Base-by-base conservation (phyloP, 2,113 vertebrate species). In the Dasyornis broadbenti region DNA sequence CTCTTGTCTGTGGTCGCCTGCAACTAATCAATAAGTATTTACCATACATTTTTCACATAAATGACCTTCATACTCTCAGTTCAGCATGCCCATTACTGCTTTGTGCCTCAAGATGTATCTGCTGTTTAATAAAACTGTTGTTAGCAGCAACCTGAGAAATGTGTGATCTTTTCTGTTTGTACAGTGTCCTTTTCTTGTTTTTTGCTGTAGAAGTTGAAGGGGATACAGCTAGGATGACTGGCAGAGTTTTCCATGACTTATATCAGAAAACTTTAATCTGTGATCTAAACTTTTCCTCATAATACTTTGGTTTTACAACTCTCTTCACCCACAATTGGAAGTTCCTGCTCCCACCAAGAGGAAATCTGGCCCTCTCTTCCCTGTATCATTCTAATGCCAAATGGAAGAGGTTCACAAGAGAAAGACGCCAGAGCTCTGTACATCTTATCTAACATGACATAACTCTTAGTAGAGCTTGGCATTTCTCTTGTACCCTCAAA, bases 1-100 rank as follows among this genome's bases (percentile, higher is more conserved):
- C 73, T 86, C 45, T 57, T 61, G 35, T 59, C 47, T 86, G 31
- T 78, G 64, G 60, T 60, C 1, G 1, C 53, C 79, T 86, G 79
- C 37, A 95, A 77, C 8, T 78, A 92, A 86, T 78, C 87, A 92
- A 59, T 93, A 92, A 94, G 56, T 64, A 68, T 90, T 89, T 90
- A 30, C 68, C 11, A 31, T 52, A 19, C 26, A 90, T 81, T 94
- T 94, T 92, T 90, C n/a, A 81, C 44, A 53, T 78, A 88, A 92
- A 27, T 81, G 85, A 96, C 88, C 79, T 96, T 94, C 52, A 81
- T 68, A 71, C 19, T 81, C 50, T 91, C 60, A 73, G 71, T 81
- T 88, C 85, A 88, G 47, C 31, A 63, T 42, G 42, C 50, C 79
- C 54, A 70, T 66, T 86, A 89, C 44, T 44, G 24, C 27, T 54